Evolutionary conservation across 2,113 vertebrate genomes (phyloP).

Genomic region (Baryphthengus martii): DNA sequence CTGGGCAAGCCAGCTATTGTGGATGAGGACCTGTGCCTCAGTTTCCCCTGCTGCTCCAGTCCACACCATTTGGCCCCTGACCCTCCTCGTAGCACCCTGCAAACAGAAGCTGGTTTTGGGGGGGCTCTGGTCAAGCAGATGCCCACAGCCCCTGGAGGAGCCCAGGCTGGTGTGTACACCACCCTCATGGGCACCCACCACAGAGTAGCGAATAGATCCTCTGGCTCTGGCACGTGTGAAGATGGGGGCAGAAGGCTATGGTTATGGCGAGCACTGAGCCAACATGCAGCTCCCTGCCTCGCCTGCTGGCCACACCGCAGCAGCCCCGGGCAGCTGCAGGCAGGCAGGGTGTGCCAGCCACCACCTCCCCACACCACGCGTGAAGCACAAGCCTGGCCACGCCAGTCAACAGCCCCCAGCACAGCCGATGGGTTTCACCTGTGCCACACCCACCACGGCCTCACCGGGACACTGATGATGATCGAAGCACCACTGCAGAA

Average conservation of each 20-base stretch:
- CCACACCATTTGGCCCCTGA: fast-evolving
- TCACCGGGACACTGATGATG: fast-evolving
- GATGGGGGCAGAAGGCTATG: neutral
- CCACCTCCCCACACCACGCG: neutral
- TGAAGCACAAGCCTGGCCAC: neutral
- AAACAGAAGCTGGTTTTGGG: neutral
- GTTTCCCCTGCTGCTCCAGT: neutral
- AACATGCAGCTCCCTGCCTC: neutral
- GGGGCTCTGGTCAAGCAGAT: neutral
- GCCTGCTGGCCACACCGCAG: neutral
- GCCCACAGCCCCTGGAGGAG: neutral
- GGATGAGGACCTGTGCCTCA: neutral
- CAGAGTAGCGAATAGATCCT: neutral
- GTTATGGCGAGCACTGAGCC: neutral
- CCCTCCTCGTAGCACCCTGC: neutral
- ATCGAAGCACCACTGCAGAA: neutral
- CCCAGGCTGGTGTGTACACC: fast-evolving
- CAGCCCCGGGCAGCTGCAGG: neutral
- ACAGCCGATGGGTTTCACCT: fast-evolving
- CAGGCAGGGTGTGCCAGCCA: neutral
- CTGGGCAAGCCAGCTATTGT: neutral
- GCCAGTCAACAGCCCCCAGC: neutral
- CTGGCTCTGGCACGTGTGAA: fast-evolving
- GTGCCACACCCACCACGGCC: neutral
- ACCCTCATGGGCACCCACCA: neutral